phyloP scores from a whole-genome alignment of 2,113 vertebrate species.

The Gymnobelideus leadbeateri region DNA sequence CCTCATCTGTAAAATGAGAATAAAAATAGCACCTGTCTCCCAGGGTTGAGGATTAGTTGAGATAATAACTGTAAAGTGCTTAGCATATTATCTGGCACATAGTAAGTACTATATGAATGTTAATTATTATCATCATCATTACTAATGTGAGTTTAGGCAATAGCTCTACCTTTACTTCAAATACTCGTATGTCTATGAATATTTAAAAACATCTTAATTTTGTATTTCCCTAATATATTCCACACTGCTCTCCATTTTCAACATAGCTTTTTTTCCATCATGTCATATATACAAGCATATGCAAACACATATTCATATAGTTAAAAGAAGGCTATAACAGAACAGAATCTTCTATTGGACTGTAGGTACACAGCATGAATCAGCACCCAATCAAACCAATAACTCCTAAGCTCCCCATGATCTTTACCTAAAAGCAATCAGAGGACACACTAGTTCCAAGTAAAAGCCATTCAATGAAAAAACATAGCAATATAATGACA shows the following conservation, averaged over 20 bases:
- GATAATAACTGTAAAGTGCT: background rate
- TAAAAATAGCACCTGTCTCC: background rate
- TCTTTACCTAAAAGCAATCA: background rate
- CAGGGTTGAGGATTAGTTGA: background rate
- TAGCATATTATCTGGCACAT: background rate
- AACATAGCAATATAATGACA: background rate
- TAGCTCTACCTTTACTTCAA: background rate
- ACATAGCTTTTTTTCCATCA: background rate
- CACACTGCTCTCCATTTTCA: constrained; percentile 7
- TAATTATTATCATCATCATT: background rate
- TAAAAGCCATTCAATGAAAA: background rate
- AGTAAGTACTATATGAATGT: background rate
- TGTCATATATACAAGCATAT: background rate
- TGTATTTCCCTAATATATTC: constrained; percentile 15
- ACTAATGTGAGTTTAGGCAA: background rate
- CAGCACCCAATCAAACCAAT: background rate
- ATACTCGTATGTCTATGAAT: constrained; percentile 2
- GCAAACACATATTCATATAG: background rate
- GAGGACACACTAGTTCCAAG: background rate
- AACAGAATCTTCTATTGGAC: background rate
- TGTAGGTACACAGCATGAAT: background rate
- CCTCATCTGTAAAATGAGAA: background rate
- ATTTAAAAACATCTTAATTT: constrained; percentile 17
- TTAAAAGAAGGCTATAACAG: background rate
- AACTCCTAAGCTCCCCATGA: background rate